These are phyloP conservation scores for Malurus leucopterus DNA, from an alignment of 2,797 vertebrate species.

Conservation along the genomic window DNA sequence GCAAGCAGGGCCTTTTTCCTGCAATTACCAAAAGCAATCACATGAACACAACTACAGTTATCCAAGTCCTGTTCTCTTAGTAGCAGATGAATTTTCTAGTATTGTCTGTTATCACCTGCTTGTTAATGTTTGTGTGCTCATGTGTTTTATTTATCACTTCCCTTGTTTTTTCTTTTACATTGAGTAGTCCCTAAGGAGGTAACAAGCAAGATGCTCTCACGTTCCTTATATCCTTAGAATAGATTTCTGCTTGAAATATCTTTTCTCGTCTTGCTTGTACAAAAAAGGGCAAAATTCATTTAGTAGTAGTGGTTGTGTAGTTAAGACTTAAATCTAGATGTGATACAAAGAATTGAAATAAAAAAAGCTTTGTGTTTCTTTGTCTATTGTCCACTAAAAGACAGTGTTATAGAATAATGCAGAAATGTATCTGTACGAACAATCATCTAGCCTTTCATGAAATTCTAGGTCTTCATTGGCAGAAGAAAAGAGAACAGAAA, in stretches of 20 bases:
- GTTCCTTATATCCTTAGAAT: neutral
- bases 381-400: neutral
- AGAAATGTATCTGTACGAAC: neutral
- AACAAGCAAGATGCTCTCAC: neutral
- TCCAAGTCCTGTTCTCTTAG: neutral
- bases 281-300: neutral
- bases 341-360: neutral
- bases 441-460: neutral
- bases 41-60: neutral
- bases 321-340: neutral
- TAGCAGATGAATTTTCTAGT: neutral
- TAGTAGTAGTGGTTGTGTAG: neutral
- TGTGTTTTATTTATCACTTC: neutral
- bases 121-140: neutral
- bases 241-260: neutral
- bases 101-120: neutral
- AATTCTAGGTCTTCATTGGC: slow-evolving; percentile 76
- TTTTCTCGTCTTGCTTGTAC: neutral
- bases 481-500: slow-evolving; percentile 77
- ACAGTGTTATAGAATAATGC: neutral
- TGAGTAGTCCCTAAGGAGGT: neutral
- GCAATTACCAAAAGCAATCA: neutral
- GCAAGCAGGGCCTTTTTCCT: neutral
- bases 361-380: neutral
- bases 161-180: neutral